Conservation (phyloP, 2,113 vertebrate genomes). For the Anguilla japonica region DNA sequence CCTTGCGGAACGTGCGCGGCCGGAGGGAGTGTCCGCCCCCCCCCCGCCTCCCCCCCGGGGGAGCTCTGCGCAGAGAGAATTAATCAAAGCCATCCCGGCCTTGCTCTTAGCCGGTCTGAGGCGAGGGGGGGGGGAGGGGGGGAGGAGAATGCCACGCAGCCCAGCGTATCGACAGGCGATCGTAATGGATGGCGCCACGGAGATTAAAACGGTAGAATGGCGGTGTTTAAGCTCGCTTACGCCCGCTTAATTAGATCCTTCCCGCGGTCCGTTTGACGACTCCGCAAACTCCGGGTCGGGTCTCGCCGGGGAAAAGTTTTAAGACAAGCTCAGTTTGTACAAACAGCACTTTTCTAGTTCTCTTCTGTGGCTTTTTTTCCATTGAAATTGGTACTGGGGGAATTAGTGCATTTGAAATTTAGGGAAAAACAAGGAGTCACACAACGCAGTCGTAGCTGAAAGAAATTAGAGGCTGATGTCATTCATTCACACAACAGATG, state of each 20-base stretch:
- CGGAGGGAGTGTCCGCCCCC: slow-evolving; percentile 39
- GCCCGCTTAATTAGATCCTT: background rate
- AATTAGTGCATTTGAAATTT: no score
- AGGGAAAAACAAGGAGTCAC: background rate
- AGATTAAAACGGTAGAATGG: background rate
- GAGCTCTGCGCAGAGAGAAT: slow-evolving; percentile 52
- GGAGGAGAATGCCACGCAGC: background rate
- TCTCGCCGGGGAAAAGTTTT: background rate
- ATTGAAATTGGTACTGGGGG: background rate
- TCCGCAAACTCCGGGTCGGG: background rate
- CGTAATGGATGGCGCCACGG: background rate
- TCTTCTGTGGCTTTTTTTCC: background rate
- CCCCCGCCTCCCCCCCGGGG: slow-evolving; percentile 49
- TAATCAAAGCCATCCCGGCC: slow-evolving; percentile 56
- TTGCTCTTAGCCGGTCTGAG: slow-evolving; percentile 36
- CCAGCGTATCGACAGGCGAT: background rate
- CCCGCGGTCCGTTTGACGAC: background rate
- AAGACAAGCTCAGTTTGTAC: background rate
- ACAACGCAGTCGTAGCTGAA: background rate
- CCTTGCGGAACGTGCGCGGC: background rate
- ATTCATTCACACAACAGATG: background rate
- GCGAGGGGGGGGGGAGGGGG: background rate
- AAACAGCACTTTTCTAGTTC: background rate
- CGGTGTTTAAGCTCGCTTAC: background rate
- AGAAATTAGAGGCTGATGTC: background rate